phyloP scores from a whole-genome alignment of 2,888 invertebrate genomes.

The Antitype chi region DNA sequence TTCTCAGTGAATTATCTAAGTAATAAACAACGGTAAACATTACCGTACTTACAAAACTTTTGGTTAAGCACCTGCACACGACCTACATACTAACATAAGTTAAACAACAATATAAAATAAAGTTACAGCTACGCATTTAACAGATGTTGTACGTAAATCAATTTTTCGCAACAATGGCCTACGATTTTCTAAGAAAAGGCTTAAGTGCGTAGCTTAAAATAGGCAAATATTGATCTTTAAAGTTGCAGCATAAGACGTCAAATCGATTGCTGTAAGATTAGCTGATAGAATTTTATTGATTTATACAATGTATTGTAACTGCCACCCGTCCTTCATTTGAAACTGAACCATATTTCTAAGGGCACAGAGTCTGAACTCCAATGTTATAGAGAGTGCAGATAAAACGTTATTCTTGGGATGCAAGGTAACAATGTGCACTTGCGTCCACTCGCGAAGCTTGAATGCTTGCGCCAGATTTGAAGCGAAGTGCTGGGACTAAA shows the following conservation, averaged over 20 bases:
- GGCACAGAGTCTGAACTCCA: fast-evolving
- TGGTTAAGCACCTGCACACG: constrained; percentile 62
- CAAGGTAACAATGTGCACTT: constrained; percentile 86
- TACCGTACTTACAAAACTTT: constrained; percentile 59
- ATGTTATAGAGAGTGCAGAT: constrained; percentile 40
- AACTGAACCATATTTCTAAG: background rate
- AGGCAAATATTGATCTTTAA: constrained; percentile 59
- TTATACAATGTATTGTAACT: constrained; percentile 31
- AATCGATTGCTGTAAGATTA: constrained; percentile 50
- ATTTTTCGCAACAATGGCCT: constrained; percentile 88
- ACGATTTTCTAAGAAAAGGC: constrained; percentile 49
- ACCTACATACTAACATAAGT: constrained; percentile 74
- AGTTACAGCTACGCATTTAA: constrained; percentile 72
- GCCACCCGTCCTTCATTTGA: background rate
- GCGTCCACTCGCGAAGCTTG: constrained; percentile 82
- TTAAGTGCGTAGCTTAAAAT: constrained; percentile 38
- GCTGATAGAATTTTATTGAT: constrained; percentile 58
- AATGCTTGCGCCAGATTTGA: constrained; percentile 86
- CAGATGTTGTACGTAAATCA: constrained; percentile 89
- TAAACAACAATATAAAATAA: constrained; percentile 75
- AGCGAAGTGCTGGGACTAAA: constrained; percentile 79
- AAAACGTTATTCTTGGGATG: constrained; percentile 48
- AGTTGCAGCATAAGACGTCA: constrained; percentile 42
- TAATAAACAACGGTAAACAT: constrained; percentile 53
- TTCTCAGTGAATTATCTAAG: constrained; percentile 53